Base-by-base conservation (phyloP, 2,797 vertebrate genomes). In the Pterois miles region DNA sequence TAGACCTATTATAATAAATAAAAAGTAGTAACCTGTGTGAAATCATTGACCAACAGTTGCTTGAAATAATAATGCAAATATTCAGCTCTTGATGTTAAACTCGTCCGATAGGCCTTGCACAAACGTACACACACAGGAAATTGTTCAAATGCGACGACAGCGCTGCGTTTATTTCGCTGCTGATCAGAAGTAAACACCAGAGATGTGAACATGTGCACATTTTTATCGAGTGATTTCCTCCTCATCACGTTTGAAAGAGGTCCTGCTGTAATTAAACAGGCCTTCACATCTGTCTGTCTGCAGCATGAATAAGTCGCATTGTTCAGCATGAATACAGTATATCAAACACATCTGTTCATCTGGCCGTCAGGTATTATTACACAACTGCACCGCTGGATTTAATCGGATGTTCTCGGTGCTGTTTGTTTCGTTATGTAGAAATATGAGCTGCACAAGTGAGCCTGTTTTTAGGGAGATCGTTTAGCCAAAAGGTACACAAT, bases 261-360 rank as follows among this genome's bases (percentile, higher is more conserved):
- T 60, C 23, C 31, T 58, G n/a, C 25, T 66, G 73, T 25, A 67
- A 78, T 63, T 58, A 72, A 75, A 65, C 60, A 77, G 40, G 29
- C 56, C 48, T 81, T 63, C 27, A 27, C 31, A 13, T 59, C 36
- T 34, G 10, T 71, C 25, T 9, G 46, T 52, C 23, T 66, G 68
- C 43, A 68, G 50, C 20, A 53, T 65, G 64, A 80, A 78, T 66
- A 57, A 62, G 62, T 16, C 34, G 59, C 71, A 75, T 18, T 16
- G 60, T 59, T 71, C 12, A 60, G 29, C 46, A 57, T 27, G 40
- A 11, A 38, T 16, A n/a, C n/a, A n/a, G n/a, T n/a, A 65, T 76
- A 65, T 76, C 4, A 78, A 64, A 74, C 22, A 58, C 66, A 76
- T 43, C 6, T 70, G 54, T 23, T 59, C 73, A 70, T 56, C 59